These are phyloP conservation scores for Theocolax elegans DNA, from an alignment of 1,140 invertebrate species.

Conservation along the genomic window DNA sequence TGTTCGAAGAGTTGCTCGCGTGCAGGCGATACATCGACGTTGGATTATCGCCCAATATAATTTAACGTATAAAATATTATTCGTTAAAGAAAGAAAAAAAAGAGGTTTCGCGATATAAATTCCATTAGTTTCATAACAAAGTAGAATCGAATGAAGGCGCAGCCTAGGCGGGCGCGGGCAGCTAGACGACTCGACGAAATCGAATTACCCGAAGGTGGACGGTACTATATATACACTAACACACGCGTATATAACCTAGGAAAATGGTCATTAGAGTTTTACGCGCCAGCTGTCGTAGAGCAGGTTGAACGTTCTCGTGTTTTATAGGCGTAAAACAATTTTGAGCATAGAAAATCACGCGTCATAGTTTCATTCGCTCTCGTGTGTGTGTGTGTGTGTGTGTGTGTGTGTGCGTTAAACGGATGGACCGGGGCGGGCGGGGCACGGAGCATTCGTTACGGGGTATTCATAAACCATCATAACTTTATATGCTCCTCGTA, in stretches of 20 bases:
- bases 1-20: too few relatives aligned
- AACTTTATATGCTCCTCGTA: slow-evolving; percentile 47
- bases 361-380: slow-evolving; percentile 61
- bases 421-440: too few relatives aligned
- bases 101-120: not conserved
- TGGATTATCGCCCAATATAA: too few relatives aligned
- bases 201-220: slow-evolving; percentile 12
- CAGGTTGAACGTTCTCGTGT: slow-evolving; percentile 56
- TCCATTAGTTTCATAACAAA: slow-evolving; percentile 1
- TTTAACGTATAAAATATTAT: too few relatives aligned
- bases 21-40: too few relatives aligned
- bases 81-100: too few relatives aligned
- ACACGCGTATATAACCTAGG: not conserved
- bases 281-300: slow-evolving; percentile 62
- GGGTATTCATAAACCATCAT: slow-evolving; percentile 65
- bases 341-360: slow-evolving; percentile 66
- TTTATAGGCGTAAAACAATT: slow-evolving; percentile 66
- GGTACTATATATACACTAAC: not conserved
- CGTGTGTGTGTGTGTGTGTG: too few relatives aligned
- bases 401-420: too few relatives aligned
- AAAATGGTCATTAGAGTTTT: slow-evolving; percentile 55
- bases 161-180: too few relatives aligned
- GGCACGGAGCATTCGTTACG: slow-evolving; percentile 61
- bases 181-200: too few relatives aligned
- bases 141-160: slow-evolving; percentile 7